phyloP scores from a whole-genome alignment of 2,113 vertebrate genomes.

The Chaetura pelagica region DNA sequence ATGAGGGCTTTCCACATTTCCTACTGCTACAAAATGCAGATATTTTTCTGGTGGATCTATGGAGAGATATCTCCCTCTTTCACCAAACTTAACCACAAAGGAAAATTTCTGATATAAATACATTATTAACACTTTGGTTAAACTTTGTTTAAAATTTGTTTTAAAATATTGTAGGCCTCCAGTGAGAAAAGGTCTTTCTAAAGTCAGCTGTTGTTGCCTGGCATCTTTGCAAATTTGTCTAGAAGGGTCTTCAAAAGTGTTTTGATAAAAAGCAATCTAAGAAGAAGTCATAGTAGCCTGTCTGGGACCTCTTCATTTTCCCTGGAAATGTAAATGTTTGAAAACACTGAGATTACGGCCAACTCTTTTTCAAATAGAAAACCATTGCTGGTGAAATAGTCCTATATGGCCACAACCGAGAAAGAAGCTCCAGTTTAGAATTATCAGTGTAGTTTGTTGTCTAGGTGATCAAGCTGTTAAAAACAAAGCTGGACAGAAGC shows the following conservation, averaged over 20 bases:
- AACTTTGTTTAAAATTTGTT: not conserved
- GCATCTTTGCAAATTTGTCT: not conserved
- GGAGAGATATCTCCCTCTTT: not conserved
- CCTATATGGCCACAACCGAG: not conserved
- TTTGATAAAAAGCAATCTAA: not conserved
- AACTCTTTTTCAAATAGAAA: constrained; percentile 9
- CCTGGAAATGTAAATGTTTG: constrained; percentile 5
- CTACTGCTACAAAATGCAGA: not conserved
- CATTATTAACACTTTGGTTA: not conserved
- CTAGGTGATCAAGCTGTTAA: not conserved
- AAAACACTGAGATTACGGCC: not conserved
- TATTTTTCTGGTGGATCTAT: not conserved
- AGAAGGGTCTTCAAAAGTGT: not conserved
- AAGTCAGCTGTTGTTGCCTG: not conserved
- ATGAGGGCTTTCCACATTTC: not conserved
- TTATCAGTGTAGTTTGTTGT: not conserved
- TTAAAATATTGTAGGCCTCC: not conserved
- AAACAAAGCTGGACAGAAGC: not conserved
- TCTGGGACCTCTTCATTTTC: not conserved
- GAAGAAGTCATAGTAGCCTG: not conserved
- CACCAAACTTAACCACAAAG: not conserved
- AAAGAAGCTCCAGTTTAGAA: not conserved
- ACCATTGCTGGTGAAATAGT: not conserved
- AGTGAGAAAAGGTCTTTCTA: not conserved
- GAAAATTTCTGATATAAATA: not conserved